Evolutionary conservation across 1,140 invertebrate species (phyloP), one percentile per base, ranked within the genome.

Genomic region (Bombus waltoni): DNA sequence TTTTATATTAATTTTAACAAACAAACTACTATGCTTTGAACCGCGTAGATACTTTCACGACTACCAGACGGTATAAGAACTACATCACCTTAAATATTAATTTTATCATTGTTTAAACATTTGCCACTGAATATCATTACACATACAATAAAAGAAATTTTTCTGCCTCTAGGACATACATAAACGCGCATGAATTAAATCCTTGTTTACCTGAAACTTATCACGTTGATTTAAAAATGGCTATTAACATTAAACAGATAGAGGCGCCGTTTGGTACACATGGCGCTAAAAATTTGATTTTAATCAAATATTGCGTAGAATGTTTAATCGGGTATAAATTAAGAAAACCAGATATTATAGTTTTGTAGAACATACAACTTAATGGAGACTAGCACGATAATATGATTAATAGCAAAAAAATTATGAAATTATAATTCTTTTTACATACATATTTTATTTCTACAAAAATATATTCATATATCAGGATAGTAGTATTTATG

Each of bases 31-130:
- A n/a, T 65, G n/a, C 47, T 62, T 40, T 15, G 10, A 40, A 42
- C 18, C 53, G 22, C 47, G 44, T 18, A 76, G 47, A 35, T 47
- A 5, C 62, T 77, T 81, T 87, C 44, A 77, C 47, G 15, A 76
- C 38, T 84, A 25, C 32, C 62, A 87, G 42, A 68, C 66, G 28
- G 42, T 38, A 22, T 70, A 73, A 42, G 44, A 57, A 75, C 44
- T 78, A 75, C 79, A 87, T 87, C 13, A 85, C 85, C 73, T 40
- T 68, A 65, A 76, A 65, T 22, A 18, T 10, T 47, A 84, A 42
- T 73, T 78, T 83, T 87, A 87, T 87, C 86, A 80, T 32, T 66
- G 44, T 79, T 79, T 28, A 87, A 87, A 87, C 11, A 85, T 70
- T 66, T 28, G 47, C n/a, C 32, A 9, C 9, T 11, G 10, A 5